These are phyloP conservation scores for Polyergus mexicanus DNA, from an alignment of 1,140 invertebrate species.

Conservation along the genomic window DNA sequence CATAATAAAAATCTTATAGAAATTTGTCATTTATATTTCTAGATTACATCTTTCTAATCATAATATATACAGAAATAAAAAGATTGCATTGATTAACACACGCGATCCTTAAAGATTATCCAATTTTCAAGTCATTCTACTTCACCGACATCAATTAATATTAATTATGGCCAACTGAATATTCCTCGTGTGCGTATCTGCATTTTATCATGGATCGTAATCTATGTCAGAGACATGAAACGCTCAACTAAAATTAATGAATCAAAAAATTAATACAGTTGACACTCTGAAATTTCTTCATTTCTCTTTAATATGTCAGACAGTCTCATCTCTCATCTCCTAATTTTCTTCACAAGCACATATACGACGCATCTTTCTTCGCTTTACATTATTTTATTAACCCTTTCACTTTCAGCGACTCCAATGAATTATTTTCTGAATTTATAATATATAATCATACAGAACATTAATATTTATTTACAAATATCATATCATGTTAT, in stretches of 20 bases:
- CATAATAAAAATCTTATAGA: not conserved
- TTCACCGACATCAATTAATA: conserved; percentile 36
- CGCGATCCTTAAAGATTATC: not conserved
- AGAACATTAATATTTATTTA: not conserved
- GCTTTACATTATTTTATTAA: conserved; percentile 14
- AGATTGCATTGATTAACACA: not conserved
- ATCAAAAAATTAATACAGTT: conserved; percentile 12
- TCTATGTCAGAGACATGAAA: not conserved
- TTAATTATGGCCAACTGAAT: conserved; percentile 29
- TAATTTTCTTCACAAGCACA: not conserved
- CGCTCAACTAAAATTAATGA: conserved; percentile 34
- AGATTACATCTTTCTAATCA: not conserved
- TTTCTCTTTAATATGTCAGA: too few species aligned
- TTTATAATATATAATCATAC: not conserved
- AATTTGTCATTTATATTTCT: not conserved
- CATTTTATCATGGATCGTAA: not conserved
- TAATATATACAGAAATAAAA: not conserved
- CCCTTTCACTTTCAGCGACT: not conserved
- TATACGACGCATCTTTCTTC: not conserved
- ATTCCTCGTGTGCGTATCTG: not conserved
- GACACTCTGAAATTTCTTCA: not conserved
- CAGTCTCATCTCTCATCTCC: not conserved
- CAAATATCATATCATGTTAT: not conserved
- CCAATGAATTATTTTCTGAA: not conserved
- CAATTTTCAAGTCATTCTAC: conserved; percentile 17